phyloP scores from a whole-genome alignment of 1,140 invertebrate genomes.

The Schlechtendalia chinensis region DNA sequence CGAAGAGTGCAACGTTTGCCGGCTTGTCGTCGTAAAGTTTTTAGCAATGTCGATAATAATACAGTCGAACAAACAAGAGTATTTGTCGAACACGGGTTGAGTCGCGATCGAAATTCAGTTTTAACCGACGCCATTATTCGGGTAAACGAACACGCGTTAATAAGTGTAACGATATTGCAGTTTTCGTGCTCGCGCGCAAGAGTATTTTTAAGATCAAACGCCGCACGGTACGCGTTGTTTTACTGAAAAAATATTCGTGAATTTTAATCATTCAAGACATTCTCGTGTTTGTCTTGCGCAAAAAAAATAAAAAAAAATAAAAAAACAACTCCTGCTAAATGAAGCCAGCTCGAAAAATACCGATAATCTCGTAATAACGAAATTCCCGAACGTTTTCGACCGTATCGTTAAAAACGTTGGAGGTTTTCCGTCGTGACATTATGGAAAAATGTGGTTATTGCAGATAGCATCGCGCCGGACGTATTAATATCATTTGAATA shows the following conservation, averaged over 20 bases:
- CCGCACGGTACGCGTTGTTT: not conserved
- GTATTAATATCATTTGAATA: not conserved
- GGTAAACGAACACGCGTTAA: not conserved
- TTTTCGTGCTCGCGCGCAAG: not conserved
- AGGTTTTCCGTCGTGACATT: not conserved
- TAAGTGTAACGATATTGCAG: no score
- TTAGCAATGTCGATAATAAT: no score
- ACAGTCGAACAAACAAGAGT: no score
- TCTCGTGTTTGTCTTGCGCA: not conserved
- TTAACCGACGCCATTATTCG: no score
- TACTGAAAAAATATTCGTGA: not conserved
- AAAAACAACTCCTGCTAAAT: not conserved
- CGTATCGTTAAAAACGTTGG: no score
- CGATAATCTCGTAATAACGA: not conserved
- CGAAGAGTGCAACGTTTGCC: no score
- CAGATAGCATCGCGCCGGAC: not conserved
- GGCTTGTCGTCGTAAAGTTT: no score
- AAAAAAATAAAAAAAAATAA: not conserved
- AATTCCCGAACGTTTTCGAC: constrained; percentile 1
- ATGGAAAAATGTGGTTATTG: not conserved
- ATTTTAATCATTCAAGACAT: not conserved
- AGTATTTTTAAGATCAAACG: not conserved
- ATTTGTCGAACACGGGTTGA: no score
- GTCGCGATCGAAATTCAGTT: no score
- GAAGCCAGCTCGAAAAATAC: not conserved